Percentiles rank a stretch among this genome's conserved stretches.
These are phyloP conservation scores for Diaphora mendica DNA, from an alignment of 2,888 invertebrate species.

Conservation along the genomic window DNA sequence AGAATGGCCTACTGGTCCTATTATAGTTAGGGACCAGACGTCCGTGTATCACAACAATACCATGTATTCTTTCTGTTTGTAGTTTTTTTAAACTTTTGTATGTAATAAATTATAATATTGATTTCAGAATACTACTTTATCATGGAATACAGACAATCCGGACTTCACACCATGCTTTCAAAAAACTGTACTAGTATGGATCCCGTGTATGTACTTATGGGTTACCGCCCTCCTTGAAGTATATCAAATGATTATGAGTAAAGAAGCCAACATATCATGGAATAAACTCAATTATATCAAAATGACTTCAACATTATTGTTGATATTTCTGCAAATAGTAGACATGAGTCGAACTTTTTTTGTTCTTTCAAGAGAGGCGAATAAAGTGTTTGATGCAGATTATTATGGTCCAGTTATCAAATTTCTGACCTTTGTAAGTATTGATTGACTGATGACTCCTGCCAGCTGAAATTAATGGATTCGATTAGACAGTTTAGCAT, in stretches of 20 bases:
- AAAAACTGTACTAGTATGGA: conserved; percentile 95
- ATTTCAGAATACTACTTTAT: conserved; percentile 90
- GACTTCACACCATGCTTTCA: conserved; percentile 96
- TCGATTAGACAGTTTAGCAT: too few species aligned
- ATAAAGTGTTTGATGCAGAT: conserved; percentile 82
- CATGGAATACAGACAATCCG: conserved; percentile 94
- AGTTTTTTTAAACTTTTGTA: too few species aligned
- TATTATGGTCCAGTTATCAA: conserved; percentile 83
- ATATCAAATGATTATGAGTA: conserved; percentile 90
- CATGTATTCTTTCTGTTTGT: too few species aligned
- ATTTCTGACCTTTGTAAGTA: conserved; percentile 93
- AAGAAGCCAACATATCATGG: conserved; percentile 92
- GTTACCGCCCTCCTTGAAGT: conserved; percentile 90
- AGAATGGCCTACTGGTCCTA: too few species aligned
- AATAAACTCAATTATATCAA: conserved; percentile 90
- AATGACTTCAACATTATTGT: conserved; percentile 86
- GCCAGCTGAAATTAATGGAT: too few species aligned
- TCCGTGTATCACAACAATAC: too few species aligned
- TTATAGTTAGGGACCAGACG: too few species aligned
- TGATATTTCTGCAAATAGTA: conserved; percentile 88
- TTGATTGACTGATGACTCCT: too few species aligned
- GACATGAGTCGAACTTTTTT: conserved; percentile 88
- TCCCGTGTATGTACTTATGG: conserved; percentile 94
- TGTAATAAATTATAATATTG: not conserved
- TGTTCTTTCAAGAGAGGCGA: conserved; percentile 75